phyloP scores from a whole-genome alignment of 2,113 vertebrate species.

The Spheniscus mendiculus region DNA sequence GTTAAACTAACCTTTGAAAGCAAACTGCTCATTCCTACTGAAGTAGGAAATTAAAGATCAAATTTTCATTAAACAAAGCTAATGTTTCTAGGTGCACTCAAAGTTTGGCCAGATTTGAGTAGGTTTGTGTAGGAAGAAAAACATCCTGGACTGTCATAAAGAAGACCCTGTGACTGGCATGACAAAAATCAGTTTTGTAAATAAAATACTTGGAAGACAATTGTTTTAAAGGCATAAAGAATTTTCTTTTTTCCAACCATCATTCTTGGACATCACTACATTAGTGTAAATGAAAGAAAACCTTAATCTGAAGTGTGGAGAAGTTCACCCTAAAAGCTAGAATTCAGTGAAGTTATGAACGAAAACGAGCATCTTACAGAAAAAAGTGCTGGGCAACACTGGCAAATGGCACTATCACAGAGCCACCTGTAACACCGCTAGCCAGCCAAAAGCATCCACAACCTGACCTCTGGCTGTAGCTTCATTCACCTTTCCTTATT shows the following conservation, averaged over 20 bases:
- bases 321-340: not conserved
- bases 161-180: not conserved
- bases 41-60: not conserved
- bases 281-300: not conserved
- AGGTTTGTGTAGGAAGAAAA: not conserved
- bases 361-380: rapidly evolving
- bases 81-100: not conserved
- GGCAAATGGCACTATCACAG: not conserved
- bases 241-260: not conserved
- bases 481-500: not conserved
- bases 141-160: not conserved
- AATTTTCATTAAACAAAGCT: not conserved
- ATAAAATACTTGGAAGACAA: not conserved
- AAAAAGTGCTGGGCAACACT: not conserved
- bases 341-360: not conserved
- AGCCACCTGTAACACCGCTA: not conserved
- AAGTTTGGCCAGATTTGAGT: not conserved
- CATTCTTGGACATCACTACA: not conserved
- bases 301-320: not conserved
- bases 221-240: not conserved
- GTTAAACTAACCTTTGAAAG: not conserved
- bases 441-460: not conserved
- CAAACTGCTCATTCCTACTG: not conserved
- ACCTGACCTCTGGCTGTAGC: not conserved
- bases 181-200: not conserved